Evolutionary conservation across 2,888 invertebrate genomes (phyloP), one percentile per base, ranked within the genome.

Genomic region (Tenthredo notha): DNA sequence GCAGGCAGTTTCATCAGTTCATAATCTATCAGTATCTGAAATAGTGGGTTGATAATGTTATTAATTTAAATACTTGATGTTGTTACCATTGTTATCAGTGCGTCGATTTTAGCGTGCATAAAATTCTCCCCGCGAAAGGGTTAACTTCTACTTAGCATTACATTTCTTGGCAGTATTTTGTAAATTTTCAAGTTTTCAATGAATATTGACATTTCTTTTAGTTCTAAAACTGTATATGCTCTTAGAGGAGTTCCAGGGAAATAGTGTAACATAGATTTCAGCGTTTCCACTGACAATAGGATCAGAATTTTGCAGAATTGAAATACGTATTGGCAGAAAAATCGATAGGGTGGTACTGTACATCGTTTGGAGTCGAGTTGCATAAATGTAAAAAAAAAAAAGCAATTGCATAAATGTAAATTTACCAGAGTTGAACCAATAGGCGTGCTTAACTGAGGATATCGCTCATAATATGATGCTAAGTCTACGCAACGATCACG

Each of bases 401-500:
- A 33, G 33, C 33, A 33, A 33, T 33, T 70, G 43, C 15, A 75
- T 10, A 43, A 47, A 43, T 47, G 7, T 75, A 9, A 10, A 75
- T 25, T 75, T 37, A 77, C 77, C 50, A 77, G 54, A 21, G 77
- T 29, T 77, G 77, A 25, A 25, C 77, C 77, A 10, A 84, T 74
- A 15, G 84, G 82, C 3, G 21, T 15, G 18, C 29, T 84, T 50
- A 84, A 67, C 43, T 43, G 33, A 37, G 77, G 65, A 77, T 74
- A 84, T 33, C 40, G 84, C 1, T 84, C 65, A 67, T 47, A 84
- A n/a, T 84, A 78, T 50, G 78, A 65, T 9, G 25, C 21, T 9
- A 84, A 37, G 15, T 77, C 47, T 47, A 9, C 29, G 50, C 29
- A 1, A 12, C 25, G n/a, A n/a, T 25, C 18, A 29, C 37, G 43